These are phyloP conservation scores for Thyatira batis DNA, from an alignment of 2,888 invertebrate species.

Conservation along the genomic window DNA sequence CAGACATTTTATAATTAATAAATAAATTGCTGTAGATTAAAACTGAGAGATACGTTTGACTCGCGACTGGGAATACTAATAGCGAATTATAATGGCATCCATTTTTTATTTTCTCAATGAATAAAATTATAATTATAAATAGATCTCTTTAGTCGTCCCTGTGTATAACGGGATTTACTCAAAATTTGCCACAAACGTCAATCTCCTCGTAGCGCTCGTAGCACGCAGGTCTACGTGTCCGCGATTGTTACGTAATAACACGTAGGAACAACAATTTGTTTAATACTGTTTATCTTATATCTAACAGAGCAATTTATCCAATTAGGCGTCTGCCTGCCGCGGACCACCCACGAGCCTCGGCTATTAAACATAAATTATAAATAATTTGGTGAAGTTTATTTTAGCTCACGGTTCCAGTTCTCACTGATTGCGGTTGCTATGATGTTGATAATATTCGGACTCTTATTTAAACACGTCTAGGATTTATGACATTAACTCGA, in stretches of 20 bases:
- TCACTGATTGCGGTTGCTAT: slow-evolving; percentile 48
- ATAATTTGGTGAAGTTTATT: slow-evolving; percentile 75
- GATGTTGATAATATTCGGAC: neutral
- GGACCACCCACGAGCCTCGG: slow-evolving; percentile 71
- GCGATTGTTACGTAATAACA: slow-evolving; percentile 47
- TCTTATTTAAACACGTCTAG: neutral
- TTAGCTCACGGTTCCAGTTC: slow-evolving; percentile 48
- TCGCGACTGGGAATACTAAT: slow-evolving; percentile 12
- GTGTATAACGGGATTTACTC: no score
- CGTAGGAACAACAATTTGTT: slow-evolving; percentile 69
- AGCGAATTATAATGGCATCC: slow-evolving; percentile 19
- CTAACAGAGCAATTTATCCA: slow-evolving; percentile 79
- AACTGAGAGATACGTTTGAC: neutral
- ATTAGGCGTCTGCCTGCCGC: slow-evolving; percentile 64
- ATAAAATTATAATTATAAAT: no score
- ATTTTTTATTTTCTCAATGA: no score
- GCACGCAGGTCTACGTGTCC: slow-evolving; percentile 18
- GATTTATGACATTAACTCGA: neutral
- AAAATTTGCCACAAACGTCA: no score
- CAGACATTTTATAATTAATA: neutral
- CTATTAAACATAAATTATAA: slow-evolving; percentile 80
- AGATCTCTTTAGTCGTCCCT: no score
- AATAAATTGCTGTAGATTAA: neutral
- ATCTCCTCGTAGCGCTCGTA: slow-evolving; percentile 20
- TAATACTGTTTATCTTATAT: slow-evolving; percentile 76